Conservation (phyloP, 2,797 vertebrate genomes). For the Lacerta agilis region DNA sequence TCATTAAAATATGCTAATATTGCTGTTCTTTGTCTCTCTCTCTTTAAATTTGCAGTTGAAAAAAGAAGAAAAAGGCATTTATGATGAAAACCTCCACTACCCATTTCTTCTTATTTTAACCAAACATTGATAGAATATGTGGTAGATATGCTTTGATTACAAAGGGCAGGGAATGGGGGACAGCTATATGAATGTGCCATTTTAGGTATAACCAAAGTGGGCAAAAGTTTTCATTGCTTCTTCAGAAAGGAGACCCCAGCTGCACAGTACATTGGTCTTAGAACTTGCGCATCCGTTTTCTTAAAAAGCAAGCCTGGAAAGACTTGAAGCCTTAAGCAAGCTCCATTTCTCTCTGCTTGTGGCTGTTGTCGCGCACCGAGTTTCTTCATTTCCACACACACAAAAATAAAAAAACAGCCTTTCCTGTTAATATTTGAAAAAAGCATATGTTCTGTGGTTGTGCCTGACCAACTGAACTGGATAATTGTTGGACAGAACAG, state of each 20-base stretch:
- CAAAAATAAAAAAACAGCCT: slow-evolving; percentile 26
- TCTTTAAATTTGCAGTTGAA: slow-evolving; percentile 86
- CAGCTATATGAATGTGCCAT: background rate
- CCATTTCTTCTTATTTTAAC: slow-evolving; percentile 91
- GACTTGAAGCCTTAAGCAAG: slow-evolving; percentile 34
- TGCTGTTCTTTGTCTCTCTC: slow-evolving; percentile 53
- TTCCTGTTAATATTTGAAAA: slow-evolving; percentile 45
- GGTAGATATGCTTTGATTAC: background rate
- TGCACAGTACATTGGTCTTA: background rate
- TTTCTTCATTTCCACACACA: slow-evolving; percentile 42
- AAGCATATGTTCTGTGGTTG: slow-evolving; percentile 37
- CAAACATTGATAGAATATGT: slow-evolving; percentile 76
- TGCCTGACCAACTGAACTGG: slow-evolving; percentile 44
- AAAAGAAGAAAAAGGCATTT: slow-evolving; percentile 86
- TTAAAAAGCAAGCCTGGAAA: slow-evolving; percentile 12
- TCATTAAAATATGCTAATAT: slow-evolving; percentile 54
- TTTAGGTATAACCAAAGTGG: background rate
- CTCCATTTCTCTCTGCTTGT: slow-evolving; percentile 35
- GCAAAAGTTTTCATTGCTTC: slow-evolving; percentile 23
- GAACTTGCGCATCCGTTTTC: slow-evolving; percentile 31
- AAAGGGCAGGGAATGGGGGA: slow-evolving; percentile 19
- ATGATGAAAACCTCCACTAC: slow-evolving; percentile 96
- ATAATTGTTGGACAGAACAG: slow-evolving; percentile 46
- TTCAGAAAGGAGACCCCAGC: slow-evolving; percentile 1
- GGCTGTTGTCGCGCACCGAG: slow-evolving; percentile 47